Base-by-base conservation (phyloP, 2,888 invertebrate species). In the Tipula confusa region DNA sequence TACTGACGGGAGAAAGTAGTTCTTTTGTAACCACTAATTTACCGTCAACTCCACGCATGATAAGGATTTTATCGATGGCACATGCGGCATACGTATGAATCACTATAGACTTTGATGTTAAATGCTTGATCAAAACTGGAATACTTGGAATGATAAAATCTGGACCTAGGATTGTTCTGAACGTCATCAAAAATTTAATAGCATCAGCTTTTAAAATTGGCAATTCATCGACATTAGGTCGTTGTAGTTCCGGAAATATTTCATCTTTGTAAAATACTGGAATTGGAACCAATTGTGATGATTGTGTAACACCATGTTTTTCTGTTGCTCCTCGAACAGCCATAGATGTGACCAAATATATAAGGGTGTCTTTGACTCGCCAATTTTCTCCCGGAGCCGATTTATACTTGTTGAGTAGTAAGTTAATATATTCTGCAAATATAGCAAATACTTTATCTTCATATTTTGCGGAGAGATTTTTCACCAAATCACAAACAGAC, bases 191-290 rank as follows among this genome's bases (percentile, higher is more conserved):
- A 88, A 97, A 99, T 88, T 99, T 99, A 83, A 99, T 94, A 2
- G 97, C 95, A 88, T 98, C 99, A 0, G 99, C 98, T 89, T 98
- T 98, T 33, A 99, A 90, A 0, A 99, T 97, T 0, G 98, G 97
- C 84, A 95, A 90, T 86, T 95, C 94, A 87, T 95, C 95, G 7
- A 97, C 97, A 87, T 96, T 92, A 3, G 92, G 88, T 85, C 94
- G 91, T 87, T 94, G 93, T 85, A 99, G 90, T 89, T 99, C 98
- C 0, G 96, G 95, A 84, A 96, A 89, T 85, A 98, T 95, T 86
- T 98, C 96, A 81, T 93, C 92, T n/a, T 92, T 92, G 86, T 95
- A 97, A 91, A 99, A 99, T 87, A 97, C 95, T 13, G 93, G 93
- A 82, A 99, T 91, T 86, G 98, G 95, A 7, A 99, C 97, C 84